Conservation (phyloP, 2,113 vertebrate species). For the Gambusia affinis region DNA sequence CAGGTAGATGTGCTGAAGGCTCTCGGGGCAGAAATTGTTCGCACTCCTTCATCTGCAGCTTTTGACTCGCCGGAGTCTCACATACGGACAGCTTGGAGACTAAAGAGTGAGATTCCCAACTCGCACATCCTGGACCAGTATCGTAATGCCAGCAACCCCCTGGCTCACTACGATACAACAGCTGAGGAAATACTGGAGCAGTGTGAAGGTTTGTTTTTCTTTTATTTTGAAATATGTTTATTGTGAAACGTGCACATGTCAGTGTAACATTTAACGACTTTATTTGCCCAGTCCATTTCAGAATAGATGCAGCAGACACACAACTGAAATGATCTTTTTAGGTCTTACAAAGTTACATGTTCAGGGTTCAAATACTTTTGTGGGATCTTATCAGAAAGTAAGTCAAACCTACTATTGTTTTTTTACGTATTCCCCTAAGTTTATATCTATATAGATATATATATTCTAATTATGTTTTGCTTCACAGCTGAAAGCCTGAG, state of each 20-base stretch:
- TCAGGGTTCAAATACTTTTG: background rate
- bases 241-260: background rate
- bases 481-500: no score
- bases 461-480: no score
- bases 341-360: background rate
- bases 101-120: constrained; percentile 90
- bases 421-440: no score
- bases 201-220: constrained; percentile 82
- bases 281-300: background rate
- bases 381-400: no score
- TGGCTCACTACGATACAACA: constrained; percentile 89
- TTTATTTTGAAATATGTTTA: background rate
- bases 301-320: background rate
- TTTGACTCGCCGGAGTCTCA: constrained; percentile 93
- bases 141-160: constrained; percentile 87
- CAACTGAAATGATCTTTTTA: background rate
- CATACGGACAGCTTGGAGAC: constrained; percentile 86
- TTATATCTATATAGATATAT: no score
- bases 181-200: constrained; percentile 93
- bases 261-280: background rate
- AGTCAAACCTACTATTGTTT: no score
- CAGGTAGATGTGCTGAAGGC: constrained; percentile 89
- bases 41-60: constrained; percentile 87
- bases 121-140: constrained; percentile 92
- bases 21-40: constrained; percentile 90